Conservation (phyloP, 2,113 vertebrate species). For the Phylloscopus trochiloides region DNA sequence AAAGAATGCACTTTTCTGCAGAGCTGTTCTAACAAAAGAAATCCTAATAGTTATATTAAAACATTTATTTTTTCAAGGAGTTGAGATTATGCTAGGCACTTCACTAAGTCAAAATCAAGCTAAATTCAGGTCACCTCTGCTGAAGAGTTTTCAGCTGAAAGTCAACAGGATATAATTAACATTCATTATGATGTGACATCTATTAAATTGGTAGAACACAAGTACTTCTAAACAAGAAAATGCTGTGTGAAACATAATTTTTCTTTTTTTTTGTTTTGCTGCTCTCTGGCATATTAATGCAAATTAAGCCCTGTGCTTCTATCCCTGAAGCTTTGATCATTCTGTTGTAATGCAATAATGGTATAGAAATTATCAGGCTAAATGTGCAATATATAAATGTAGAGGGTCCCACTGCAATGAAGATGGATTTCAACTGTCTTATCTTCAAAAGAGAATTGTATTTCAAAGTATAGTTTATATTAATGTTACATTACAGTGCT, state of each 20-base stretch:
- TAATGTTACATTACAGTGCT: background rate
- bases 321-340: background rate
- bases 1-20: background rate
- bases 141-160: conserved; percentile 25
- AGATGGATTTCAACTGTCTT: background rate
- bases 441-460: background rate
- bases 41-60: background rate
- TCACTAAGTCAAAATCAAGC: background rate
- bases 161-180: conserved; percentile 1
- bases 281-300: background rate
- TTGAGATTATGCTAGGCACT: background rate
- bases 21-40: background rate
- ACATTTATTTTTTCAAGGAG: background rate
- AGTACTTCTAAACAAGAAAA: conserved; percentile 12
- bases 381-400: background rate
- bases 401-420: background rate
- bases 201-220: background rate
- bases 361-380: background rate
- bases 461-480: background rate
- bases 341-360: background rate
- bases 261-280: background rate
- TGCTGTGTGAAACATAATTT: background rate
- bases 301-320: background rate
- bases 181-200: background rate
- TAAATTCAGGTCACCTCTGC: background rate